Base-by-base conservation (phyloP, 1,140 invertebrate genomes). In the Venturia canescens region DNA sequence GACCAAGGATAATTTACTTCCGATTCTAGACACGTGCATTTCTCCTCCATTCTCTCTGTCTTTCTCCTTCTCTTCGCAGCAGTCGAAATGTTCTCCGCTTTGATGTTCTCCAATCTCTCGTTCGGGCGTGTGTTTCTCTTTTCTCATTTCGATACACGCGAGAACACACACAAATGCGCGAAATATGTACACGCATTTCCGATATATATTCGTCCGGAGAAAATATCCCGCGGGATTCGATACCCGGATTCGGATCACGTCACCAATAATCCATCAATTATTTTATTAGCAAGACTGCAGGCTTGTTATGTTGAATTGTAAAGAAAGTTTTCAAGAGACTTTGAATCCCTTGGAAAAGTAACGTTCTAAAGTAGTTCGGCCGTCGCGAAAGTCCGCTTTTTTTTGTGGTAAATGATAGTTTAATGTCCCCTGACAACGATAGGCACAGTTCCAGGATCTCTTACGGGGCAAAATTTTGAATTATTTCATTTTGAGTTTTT, bases 191-290 rank as follows among this genome's bases (percentile, higher is more conserved):
- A 53, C 21, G 18, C 18, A 57, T 57, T 44, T 44, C 13, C 7
- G 38, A 44, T 9, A 44, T 9, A 44, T 44, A 44, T 44, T 44
- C 38, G 38, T 44, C 38, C 5, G 11, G 38, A 44, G 38, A 44
- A 13, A 44, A 44, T 3, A 76, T 69, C 66, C 21, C 66, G 15
- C 13, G 66, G 29, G 66, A 31, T 3, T 69, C 23, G 16, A 53
- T 18, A n/a, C 50, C 50, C 50, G 38, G 2, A 78, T 81, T 38
- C 66, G 38, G 80, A 81, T 71, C 80, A 82, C 80, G 80, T 82
- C 18, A 26, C 69, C 69, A 74, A 82, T 82, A 82, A 82, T 76
- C 80, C 50, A 82, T 82, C 80, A 82, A 82, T 82, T 82, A 78
- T 82, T 82, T 82, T 82, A 81, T 81, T 81, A 81, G 74, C 80